These are phyloP conservation scores for Noctua pronuba DNA, from an alignment of 2,888 invertebrate species.

Conservation along the genomic window DNA sequence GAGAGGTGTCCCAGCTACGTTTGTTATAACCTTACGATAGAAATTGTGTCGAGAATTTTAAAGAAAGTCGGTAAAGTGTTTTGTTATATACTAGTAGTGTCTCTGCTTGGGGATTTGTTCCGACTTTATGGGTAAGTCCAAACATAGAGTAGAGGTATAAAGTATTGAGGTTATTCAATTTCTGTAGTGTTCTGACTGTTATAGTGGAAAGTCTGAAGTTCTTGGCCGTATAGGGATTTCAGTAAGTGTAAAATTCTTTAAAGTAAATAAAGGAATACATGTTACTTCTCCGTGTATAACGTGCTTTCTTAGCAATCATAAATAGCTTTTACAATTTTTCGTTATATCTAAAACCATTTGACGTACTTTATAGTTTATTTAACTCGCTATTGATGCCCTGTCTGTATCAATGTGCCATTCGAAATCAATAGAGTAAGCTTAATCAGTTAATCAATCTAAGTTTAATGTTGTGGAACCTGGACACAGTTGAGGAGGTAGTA, in stretches of 20 bases:
- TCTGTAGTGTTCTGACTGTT: conserved; percentile 36
- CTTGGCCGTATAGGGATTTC: not conserved
- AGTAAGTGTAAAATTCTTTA: too few species aligned
- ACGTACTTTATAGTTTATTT: not conserved
- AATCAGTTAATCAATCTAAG: not conserved
- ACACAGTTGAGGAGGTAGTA: not conserved
- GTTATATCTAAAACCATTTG: not conserved
- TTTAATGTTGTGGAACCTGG: not conserved
- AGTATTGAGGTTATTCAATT: conserved; percentile 52
- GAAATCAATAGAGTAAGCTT: not conserved
- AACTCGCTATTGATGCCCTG: not conserved
- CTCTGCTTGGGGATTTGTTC: conserved; percentile 49
- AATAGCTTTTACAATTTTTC: not conserved
- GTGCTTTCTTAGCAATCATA: not conserved
- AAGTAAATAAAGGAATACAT: not conserved
- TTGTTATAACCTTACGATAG: conserved; percentile 58
- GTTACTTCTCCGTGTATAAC: too few species aligned
- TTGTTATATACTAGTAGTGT: conserved; percentile 55
- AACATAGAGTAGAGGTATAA: conserved; percentile 54
- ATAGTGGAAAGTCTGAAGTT: not conserved
- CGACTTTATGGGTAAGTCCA: conserved; percentile 45
- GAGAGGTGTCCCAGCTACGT: conserved; percentile 60
- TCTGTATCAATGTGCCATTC: not conserved
- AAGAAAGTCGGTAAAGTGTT: conserved; percentile 63
- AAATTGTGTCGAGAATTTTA: conserved; percentile 65